Percentiles rank a stretch among this genome's conserved stretches.
phyloP scores from a whole-genome alignment of 2,113 vertebrate genomes.

The Menidia beryllina region DNA sequence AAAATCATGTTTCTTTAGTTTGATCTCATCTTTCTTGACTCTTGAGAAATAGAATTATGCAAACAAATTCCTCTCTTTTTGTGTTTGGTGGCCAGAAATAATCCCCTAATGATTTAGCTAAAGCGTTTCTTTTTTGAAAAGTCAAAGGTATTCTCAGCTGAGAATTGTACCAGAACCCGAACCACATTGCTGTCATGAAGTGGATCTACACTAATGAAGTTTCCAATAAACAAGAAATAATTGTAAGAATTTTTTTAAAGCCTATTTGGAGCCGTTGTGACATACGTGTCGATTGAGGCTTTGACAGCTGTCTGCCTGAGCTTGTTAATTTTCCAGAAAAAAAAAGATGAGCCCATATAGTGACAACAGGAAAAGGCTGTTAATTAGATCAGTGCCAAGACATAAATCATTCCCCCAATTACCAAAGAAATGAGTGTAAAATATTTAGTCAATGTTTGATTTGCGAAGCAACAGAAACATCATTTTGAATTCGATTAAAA shows the following conservation, averaged over 20 bases:
- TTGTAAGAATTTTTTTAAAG: not conserved
- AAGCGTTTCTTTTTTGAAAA: too few species aligned
- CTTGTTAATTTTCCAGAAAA: not conserved
- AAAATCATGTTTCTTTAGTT: too few species aligned
- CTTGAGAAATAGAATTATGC: too few species aligned
- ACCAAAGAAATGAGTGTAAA: not conserved
- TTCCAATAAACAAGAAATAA: too few species aligned
- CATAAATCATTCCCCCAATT: not conserved
- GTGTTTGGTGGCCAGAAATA: too few species aligned
- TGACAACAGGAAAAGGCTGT: not conserved
- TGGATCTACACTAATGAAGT: too few species aligned
- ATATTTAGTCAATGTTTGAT: not conserved
- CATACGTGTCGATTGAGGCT: not conserved
- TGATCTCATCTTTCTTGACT: too few species aligned
- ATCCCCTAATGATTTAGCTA: too few species aligned
- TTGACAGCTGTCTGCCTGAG: not conserved
- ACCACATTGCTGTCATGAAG: too few species aligned
- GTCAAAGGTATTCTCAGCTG: too few species aligned
- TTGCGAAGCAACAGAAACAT: not conserved
- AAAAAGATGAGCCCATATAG: not conserved
- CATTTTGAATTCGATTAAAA: not conserved
- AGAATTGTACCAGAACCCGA: too few species aligned
- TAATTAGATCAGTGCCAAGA: not conserved
- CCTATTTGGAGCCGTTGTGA: fast-evolving
- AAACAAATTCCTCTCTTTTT: too few species aligned